These are phyloP conservation scores for Onychomys arenicola DNA, from an alignment of 2,797 vertebrate genomes.

Conservation along the genomic window DNA sequence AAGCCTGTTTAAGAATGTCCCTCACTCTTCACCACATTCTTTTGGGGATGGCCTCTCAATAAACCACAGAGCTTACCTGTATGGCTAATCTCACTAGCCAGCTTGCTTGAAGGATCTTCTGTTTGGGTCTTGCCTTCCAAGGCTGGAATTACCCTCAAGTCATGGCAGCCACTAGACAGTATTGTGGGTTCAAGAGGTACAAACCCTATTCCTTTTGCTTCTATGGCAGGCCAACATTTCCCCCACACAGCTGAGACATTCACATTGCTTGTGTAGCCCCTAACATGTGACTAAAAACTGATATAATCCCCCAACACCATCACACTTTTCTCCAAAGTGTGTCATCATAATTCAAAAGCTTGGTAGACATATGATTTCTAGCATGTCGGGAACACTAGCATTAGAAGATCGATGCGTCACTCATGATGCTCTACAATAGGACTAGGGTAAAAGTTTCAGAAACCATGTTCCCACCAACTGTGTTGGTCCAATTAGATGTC, in stretches of 20 bases:
- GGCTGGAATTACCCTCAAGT: neutral
- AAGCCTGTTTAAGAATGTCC: neutral
- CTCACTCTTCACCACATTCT: neutral
- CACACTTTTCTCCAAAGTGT: neutral
- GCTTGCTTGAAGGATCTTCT: neutral
- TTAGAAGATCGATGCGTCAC: neutral
- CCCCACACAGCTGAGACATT: neutral
- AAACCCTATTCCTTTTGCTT: neutral
- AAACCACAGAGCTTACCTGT: neutral
- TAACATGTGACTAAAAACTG: slow-evolving; percentile 26
- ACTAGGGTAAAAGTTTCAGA: neutral
- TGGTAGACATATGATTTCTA: neutral
- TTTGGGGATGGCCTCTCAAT: neutral
- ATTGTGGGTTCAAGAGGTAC: neutral
- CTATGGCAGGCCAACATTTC: neutral
- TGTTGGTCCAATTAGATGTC: neutral
- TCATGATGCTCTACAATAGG: slow-evolving; percentile 8
- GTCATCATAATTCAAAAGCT: slow-evolving; percentile 14
- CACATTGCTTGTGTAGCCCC: neutral
- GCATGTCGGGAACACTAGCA: neutral
- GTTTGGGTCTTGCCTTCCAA: neutral
- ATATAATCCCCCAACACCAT: neutral
- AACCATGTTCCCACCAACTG: slow-evolving; percentile 2
- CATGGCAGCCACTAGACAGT: neutral
- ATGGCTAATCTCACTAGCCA: neutral